Percentiles rank a stretch among this genome's conserved stretches.
phyloP scores from a whole-genome alignment of 2,888 invertebrate species.

The Smittia sp. region DNA sequence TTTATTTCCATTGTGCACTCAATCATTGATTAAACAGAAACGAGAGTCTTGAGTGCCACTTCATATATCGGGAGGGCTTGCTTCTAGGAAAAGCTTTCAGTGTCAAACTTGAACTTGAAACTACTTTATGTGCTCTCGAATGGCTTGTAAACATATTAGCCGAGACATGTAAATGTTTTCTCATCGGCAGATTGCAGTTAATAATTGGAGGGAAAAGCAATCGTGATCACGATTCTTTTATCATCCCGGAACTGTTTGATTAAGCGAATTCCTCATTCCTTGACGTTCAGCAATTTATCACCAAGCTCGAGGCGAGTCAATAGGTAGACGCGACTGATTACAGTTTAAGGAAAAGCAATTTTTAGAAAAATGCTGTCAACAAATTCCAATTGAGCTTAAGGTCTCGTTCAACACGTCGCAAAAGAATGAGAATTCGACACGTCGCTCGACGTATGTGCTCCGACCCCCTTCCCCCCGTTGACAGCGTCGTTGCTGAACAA shows the following conservation, averaged over 20 bases:
- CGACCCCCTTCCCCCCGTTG: too few relatives aligned
- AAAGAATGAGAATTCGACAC: too few relatives aligned
- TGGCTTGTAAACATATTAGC: not conserved
- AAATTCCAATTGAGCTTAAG: too few relatives aligned
- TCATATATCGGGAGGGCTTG: not conserved
- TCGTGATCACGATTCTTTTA: not conserved
- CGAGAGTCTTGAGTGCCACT: not conserved
- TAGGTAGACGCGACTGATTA: too few relatives aligned
- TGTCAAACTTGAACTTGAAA: slow-evolving; percentile 25
- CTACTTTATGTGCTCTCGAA: not conserved
- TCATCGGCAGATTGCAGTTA: not conserved
- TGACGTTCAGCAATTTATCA: not conserved
- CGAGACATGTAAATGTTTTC: not conserved
- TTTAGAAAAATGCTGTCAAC: too few relatives aligned
- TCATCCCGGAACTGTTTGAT: slow-evolving; percentile 1
- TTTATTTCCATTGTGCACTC: not conserved
- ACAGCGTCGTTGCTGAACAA: too few relatives aligned
- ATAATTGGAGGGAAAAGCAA: not conserved
- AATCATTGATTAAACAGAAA: not conserved
- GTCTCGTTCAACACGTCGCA: too few relatives aligned
- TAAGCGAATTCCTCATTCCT: not conserved
- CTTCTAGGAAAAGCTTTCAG: not conserved
- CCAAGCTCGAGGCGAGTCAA: not conserved
- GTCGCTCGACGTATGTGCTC: too few relatives aligned
- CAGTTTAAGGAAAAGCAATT: too few relatives aligned